phyloP scores from a whole-genome alignment of 1,140 invertebrate species.

The Gonioctena quinquepunctata region DNA sequence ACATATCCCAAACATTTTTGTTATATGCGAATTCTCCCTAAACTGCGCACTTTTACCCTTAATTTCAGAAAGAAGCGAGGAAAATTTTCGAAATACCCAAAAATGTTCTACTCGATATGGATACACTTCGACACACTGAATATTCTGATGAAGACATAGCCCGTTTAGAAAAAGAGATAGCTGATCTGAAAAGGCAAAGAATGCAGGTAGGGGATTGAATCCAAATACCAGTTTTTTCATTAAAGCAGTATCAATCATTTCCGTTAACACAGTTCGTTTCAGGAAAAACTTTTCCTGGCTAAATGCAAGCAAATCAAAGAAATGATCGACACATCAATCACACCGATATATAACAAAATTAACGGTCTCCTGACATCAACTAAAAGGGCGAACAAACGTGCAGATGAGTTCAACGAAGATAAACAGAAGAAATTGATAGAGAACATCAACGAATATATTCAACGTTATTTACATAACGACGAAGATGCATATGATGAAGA shows the following conservation, averaged over 20 bases:
- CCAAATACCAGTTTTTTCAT: no score
- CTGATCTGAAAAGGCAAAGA: background rate
- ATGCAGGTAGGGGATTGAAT: background rate
- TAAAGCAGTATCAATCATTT: no score
- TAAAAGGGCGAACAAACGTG: background rate
- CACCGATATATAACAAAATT: slow-evolving; percentile 2
- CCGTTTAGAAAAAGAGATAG: slow-evolving; percentile 1
- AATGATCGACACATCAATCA: background rate
- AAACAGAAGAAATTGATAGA: background rate
- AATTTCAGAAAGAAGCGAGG: slow-evolving; percentile 14
- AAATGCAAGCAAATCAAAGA: slow-evolving; percentile 16
- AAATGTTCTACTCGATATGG: slow-evolving; percentile 14
- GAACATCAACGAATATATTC: background rate
- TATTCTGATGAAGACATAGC: slow-evolving; percentile 2
- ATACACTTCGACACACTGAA: background rate
- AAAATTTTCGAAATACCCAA: slow-evolving; percentile 10
- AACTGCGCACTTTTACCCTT: no score
- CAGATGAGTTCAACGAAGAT: background rate
- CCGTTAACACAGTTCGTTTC: background rate
- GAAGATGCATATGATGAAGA: background rate
- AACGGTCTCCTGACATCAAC: background rate
- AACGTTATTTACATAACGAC: background rate
- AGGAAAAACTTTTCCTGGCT: slow-evolving; percentile 14
- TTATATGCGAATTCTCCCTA: no score
- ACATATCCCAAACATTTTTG: no score